Evolutionary conservation across 1,140 invertebrate species (phyloP), one percentile per base, ranked within the genome.

Genomic region (Spodoptera frugiperda): DNA sequence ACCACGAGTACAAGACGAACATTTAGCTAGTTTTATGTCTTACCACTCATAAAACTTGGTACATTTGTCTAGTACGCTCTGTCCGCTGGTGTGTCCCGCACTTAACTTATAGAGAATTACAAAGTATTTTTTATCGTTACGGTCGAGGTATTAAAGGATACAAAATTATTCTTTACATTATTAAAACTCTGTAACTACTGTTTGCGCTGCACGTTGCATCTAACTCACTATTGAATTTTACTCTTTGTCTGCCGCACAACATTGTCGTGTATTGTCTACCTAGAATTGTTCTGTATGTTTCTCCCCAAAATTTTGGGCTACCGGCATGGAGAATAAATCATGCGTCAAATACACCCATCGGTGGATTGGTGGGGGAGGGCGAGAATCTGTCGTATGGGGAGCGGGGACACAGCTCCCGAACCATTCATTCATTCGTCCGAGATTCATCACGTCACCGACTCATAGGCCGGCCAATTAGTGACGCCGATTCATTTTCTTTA

Each of bases 321-420:
- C 54, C 71, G 75, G 25, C 46, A 67, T 72, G 54, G 71, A 78
- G 76, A 78, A 84, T 87, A 89, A 87, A 87, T 87, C 82, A 86
- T 86, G 81, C 82, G 83, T 85, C 86, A 86, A 87, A 86, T 74
- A 82, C 80, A 87, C 78, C 76, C 82, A 83, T 75, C 74, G 77
- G 76, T 77, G 79, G 78, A 39, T 39, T 8, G 33, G 33, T 39
- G 84, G 75, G 65, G 67, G 82, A 80, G 82, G 82, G 83, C 76
- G 80, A 76, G 77, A 78, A 79, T 78, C 72, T 84, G 80, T 86
- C 83, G 82, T 75, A 44, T 76, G 79, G 84, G 46, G 78, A 51
- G 76, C 76, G 70, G 78, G 78, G 81, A 48, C 48, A 67, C 75
- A 51, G 78, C 74, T 84, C 82, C 75, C 77, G 78, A 79, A 61